Base-by-base conservation (phyloP, 2,113 vertebrate genomes). In the Turnix velox region DNA sequence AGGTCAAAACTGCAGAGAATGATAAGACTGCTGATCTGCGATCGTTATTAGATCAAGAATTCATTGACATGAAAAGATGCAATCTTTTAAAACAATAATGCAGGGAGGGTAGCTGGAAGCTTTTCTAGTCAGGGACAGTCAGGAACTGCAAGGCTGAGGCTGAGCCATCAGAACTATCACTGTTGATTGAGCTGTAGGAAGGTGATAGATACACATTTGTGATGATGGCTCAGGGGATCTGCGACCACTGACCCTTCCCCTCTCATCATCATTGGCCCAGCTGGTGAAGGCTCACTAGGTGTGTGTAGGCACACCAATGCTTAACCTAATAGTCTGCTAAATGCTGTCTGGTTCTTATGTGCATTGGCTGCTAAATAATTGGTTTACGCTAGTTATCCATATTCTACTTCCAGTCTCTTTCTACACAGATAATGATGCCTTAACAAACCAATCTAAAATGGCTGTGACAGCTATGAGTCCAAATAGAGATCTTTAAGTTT, bases 181-280 rank as follows among this genome's bases (percentile, higher is more conserved):
- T 65, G 17, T 14, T 69, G 77, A 24, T 81, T 13, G 55, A 73
- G 55, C 14, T 25, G 31, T 27, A 84, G 6, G 1, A 68, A 68
- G 16, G 10, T 57, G 49, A 14, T 40, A 84, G 20, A 10, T 80
- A 19, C 33, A 16, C 16, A 27, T 2, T 4, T 2, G 10, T 61
- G 19, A 42, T 30, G 15, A 61, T 12, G 5, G 6, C 22, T 61
- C 14, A 7, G 1, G 14, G 14, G 20, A 77, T 5, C 18, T 2
- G 0, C n/a, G n/a, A 22, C 24, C 23, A 14, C 13, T 3, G 8
- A 84, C 54, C 18, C 19, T 58, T 59, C 18, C 11, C 8, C 54
- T 22, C 22, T 45, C 31, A 33, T 12, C 0, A 1, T 1, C 7
- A 19, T 5, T 42, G 69, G 33, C 10, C 16, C 4, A 1, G 12